Base-by-base conservation (phyloP, 1,140 invertebrate genomes). In the Aphaenogaster rudis region DNA sequence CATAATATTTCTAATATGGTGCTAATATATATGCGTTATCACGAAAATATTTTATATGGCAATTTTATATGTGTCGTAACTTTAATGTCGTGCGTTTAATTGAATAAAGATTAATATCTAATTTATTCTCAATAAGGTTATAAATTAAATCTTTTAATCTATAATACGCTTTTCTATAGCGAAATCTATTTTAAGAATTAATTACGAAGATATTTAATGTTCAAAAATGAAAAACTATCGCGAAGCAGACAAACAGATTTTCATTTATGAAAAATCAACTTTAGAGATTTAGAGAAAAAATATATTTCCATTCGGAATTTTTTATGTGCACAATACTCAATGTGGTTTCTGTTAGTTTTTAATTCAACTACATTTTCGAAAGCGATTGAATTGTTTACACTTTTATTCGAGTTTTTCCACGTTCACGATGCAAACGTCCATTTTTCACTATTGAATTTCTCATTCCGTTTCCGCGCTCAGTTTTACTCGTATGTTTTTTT, bases 381-480 rank as follows among this genome's bases (percentile, higher is more conserved):
- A 79, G n/a, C 61, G 42, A 52, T 79, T 66, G 77, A 79, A 79
- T 66, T 79, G 61, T 79, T 79, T 66, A 63, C 61, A 50, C 39
- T 79, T 79, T 28, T 50, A 64, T 79, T 36, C 45, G 57, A 79
- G 42, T 52, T 79, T 79, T 66, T 50, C 2, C 28, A 64, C 59
- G 21, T 66, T 48, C 61, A 13, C 59, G 28, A 48, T 78, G 9
- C 21, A 66, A 79, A 57, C 45, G 17, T 64, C 64, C 59, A 64
- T 63, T 78, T 64, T 78, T 78, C 21, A 48, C 28, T 48, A 78
- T 77, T 45, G 57, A 79, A 66, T 79, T 79, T 79, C 57, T 78
- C 61, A 79, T 66, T 66, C 59, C 28, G 33, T 45, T 79, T 66
- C 45, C 45, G 17, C 17, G 28, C n/a, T 36, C 45, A 48, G 15